These are phyloP conservation scores for Eilema depressum DNA, from an alignment of 2,888 invertebrate genomes.

Conservation along the genomic window DNA sequence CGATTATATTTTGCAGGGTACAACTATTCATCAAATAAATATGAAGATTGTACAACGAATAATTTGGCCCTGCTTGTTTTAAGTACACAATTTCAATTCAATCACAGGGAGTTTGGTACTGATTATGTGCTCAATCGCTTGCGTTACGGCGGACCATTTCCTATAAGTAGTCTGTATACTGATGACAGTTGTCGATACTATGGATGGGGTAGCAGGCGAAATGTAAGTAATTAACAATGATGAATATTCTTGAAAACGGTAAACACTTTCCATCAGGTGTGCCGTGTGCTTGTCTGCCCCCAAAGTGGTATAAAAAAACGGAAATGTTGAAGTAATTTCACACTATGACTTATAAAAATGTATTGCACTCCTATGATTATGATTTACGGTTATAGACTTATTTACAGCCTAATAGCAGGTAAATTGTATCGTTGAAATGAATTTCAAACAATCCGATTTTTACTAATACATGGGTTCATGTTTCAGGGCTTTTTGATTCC, in stretches of 20 bases:
- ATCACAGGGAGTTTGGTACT: constrained; percentile 59
- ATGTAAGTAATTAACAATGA: constrained; percentile 60
- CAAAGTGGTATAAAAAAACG: too few relatives aligned
- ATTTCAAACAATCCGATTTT: neutral
- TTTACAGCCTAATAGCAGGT: too few relatives aligned
- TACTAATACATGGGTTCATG: neutral
- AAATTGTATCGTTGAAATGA: too few relatives aligned
- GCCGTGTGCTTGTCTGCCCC: too few relatives aligned
- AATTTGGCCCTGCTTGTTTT: constrained; percentile 75
- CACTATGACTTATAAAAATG: too few relatives aligned
- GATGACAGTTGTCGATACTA: constrained; percentile 63
- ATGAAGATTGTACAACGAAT: constrained; percentile 63
- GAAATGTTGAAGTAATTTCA: too few relatives aligned
- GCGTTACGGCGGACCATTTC: constrained; percentile 65
- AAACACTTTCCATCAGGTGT: too few relatives aligned
- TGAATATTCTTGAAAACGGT: too few relatives aligned
- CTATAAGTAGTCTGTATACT: constrained; percentile 27
- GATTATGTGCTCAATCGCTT: constrained; percentile 70
- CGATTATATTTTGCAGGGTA: constrained; percentile 58
- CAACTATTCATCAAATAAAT: constrained; percentile 63
- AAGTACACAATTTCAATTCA: constrained; percentile 65
- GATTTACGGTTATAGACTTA: too few relatives aligned
- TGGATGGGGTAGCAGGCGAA: constrained; percentile 79
- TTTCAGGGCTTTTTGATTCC: constrained; percentile 75
- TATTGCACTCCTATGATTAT: too few relatives aligned